Conservation (phyloP, 2,888 invertebrate genomes). For the Tetrapedia diversipes region DNA sequence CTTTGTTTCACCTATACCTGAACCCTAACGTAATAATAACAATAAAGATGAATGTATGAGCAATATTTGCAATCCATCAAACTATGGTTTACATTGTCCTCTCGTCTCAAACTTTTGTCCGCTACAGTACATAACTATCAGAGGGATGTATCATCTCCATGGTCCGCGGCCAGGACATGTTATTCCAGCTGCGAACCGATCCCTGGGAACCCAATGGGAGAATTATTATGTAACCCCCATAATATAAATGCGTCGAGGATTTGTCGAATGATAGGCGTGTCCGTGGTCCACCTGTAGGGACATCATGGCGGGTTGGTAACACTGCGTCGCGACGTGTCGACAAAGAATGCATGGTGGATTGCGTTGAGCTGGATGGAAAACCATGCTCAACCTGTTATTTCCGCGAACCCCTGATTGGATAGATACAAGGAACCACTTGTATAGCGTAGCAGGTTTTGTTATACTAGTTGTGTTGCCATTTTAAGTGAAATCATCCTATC, state of each 20-base stretch:
- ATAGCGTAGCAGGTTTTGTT: too few relatives aligned
- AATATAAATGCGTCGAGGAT: slow-evolving; percentile 71
- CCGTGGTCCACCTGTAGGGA: too few relatives aligned
- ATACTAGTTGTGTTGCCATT: too few relatives aligned
- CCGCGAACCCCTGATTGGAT: slow-evolving; percentile 23
- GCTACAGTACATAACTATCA: slow-evolving; percentile 72
- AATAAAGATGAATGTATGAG: too few relatives aligned
- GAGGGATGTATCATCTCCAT: slow-evolving; percentile 72
- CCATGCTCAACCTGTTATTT: background rate
- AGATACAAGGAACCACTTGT: background rate
- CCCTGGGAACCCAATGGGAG: slow-evolving; percentile 69
- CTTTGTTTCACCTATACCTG: too few relatives aligned
- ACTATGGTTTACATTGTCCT: too few relatives aligned
- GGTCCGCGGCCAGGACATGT: slow-evolving; percentile 66
- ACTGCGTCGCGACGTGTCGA: background rate
- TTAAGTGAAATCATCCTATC: too few relatives aligned
- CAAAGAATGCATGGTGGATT: slow-evolving; percentile 10
- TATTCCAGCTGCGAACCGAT: slow-evolving; percentile 70
- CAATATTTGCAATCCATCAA: too few relatives aligned
- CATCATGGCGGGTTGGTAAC: too few relatives aligned
- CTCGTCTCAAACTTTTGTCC: too few relatives aligned
- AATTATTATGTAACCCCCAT: slow-evolving; percentile 74
- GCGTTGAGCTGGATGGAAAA: slow-evolving; percentile 19
- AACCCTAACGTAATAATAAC: too few relatives aligned
- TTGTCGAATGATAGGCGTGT: slow-evolving; percentile 45